These are phyloP conservation scores for Balaeniceps rex DNA, from an alignment of 2,113 vertebrate species.

Conservation along the genomic window DNA sequence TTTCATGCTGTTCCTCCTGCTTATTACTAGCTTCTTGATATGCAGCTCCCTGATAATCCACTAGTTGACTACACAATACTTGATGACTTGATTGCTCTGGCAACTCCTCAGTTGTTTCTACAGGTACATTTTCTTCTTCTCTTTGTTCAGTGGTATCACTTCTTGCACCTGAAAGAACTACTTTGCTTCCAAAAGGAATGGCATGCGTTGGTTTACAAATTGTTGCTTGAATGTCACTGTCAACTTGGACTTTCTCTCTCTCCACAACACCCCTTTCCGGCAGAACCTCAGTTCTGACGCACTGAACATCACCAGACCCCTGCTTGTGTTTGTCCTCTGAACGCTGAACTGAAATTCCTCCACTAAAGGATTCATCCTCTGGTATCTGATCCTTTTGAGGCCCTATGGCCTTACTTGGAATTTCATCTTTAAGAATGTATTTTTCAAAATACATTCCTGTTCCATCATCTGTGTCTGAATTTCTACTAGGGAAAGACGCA, in stretches of 20 bases:
- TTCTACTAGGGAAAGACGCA: conserved; percentile 77
- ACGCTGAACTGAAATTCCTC: conserved; percentile 20
- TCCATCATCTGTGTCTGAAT: conserved; percentile 84
- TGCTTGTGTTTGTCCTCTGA: neutral
- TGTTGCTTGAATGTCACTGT: conserved; percentile 50
- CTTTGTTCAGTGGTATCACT: conserved; percentile 24
- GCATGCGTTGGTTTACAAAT: conserved; percentile 67
- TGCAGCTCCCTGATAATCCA: neutral
- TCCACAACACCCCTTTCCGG: neutral
- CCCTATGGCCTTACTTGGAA: conserved; percentile 56
- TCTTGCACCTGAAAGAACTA: neutral
- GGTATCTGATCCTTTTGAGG: conserved; percentile 31
- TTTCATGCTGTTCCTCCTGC: neutral
- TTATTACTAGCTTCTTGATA: conserved; percentile 29
- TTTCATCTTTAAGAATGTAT: conserved; percentile 89
- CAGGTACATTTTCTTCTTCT: conserved; percentile 34
- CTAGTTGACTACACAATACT: neutral
- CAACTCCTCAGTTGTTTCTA: conserved; percentile 51
- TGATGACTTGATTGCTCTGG: conserved; percentile 45
- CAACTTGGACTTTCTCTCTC: neutral
- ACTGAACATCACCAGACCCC: neutral
- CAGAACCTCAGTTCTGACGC: neutral
- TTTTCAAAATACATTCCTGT: conserved; percentile 90
- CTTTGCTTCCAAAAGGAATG: conserved; percentile 68
- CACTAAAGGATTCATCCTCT: conserved; percentile 19